phyloP scores from a whole-genome alignment of 2,113 vertebrate genomes.

The Phoxinus phoxinus region DNA sequence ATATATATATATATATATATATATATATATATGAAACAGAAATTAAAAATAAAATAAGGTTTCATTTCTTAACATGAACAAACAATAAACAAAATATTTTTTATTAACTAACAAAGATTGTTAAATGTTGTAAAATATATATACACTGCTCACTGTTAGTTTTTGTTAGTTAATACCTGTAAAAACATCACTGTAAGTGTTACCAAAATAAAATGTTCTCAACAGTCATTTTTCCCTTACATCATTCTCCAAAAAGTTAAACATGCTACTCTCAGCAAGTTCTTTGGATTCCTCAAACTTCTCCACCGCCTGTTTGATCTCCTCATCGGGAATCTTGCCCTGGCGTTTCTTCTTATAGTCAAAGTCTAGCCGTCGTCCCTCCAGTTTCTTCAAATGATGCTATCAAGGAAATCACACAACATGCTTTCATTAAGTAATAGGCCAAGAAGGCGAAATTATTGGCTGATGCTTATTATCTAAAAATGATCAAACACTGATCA shows the following conservation, averaged over 20 bases:
- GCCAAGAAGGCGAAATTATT: not conserved
- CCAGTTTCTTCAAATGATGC: constrained; percentile 94
- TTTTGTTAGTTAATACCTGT: too few relatives aligned
- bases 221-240: constrained; percentile 75
- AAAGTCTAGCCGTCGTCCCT: constrained; percentile 93
- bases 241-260: constrained; percentile 96
- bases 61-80: too few relatives aligned
- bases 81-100: too few relatives aligned
- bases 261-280: constrained; percentile 95
- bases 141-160: too few relatives aligned
- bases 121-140: too few relatives aligned
- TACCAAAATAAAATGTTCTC: not conserved
- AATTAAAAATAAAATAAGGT: too few relatives aligned
- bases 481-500: not conserved
- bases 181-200: too few relatives aligned
- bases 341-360: constrained; percentile 95
- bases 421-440: not conserved
- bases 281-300: constrained; percentile 97
- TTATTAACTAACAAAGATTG: too few relatives aligned
- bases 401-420: constrained; percentile 54
- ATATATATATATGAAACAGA: too few relatives aligned
- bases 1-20: too few relatives aligned
- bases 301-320: constrained; percentile 90
- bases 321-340: constrained; percentile 91
- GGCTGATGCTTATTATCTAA: not conserved